These are phyloP conservation scores for Dromaius novaehollandiae DNA, from an alignment of 2,113 vertebrate genomes.

Conservation along the genomic window DNA sequence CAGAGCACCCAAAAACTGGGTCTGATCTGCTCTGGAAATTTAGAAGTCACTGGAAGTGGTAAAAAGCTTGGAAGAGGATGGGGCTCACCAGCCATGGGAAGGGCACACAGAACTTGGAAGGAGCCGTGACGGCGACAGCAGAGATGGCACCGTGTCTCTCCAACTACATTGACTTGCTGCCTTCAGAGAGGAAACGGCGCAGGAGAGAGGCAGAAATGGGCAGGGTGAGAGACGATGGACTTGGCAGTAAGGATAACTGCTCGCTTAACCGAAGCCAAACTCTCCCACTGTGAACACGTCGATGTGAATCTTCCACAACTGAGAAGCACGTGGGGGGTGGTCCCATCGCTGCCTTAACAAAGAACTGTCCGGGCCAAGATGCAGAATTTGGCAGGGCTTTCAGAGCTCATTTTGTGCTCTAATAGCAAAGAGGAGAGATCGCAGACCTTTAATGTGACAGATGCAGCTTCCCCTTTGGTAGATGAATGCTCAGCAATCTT, in stretches of 20 bases:
- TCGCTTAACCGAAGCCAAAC: not conserved
- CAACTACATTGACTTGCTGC: not conserved
- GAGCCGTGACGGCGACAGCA: not conserved
- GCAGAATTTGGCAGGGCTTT: not conserved
- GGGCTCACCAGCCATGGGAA: not conserved
- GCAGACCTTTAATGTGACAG: not conserved
- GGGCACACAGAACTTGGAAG: not conserved
- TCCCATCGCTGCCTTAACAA: not conserved
- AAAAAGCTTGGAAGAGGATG: not conserved
- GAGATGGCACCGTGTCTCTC: not conserved
- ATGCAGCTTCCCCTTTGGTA: not conserved
- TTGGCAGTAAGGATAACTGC: not conserved
- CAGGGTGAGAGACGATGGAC: not conserved
- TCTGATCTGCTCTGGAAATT: not conserved
- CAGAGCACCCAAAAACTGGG: not conserved
- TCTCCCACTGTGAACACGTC: rapidly evolving
- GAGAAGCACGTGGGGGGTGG: not conserved
- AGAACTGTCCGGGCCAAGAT: not conserved
- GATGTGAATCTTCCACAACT: not conserved
- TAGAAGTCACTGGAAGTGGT: not conserved
- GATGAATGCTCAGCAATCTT: not conserved
- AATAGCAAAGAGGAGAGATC: not conserved
- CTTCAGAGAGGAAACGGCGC: not conserved
- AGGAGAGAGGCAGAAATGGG: not conserved
- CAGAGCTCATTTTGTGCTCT: not conserved